Evolutionary conservation across 2,888 invertebrate genomes (phyloP), one percentile per base, ranked within the genome.

Genomic region (Drosophila paracracens): DNA sequence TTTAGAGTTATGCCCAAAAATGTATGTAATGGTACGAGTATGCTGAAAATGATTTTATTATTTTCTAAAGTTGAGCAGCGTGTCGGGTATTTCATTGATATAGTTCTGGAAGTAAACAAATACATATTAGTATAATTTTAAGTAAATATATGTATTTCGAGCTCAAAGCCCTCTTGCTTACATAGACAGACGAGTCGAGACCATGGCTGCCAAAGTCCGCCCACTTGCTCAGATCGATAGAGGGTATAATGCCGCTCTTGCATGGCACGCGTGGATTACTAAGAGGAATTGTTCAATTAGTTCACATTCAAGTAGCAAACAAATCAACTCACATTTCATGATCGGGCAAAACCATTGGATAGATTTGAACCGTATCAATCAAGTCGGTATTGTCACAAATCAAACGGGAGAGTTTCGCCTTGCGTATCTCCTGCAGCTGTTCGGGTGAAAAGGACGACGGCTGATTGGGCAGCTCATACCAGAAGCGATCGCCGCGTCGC

Each of bases 211-310:
- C 93, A 83, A 94, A 95, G 91, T 98, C 98, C 25, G 97, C 97
- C 98, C 98, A 98, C 93, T 98, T 98, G 80, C 95, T 95, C 88
- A 98, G 95, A 93, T 98, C 98, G 90, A 98, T 96, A 70, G 96
- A 95, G 18, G 98, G 98, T 73, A 98, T 95, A 58, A 98, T 95
- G 77, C 97, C 97, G 89, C 97, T 97, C 93, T 96, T 95, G 93
- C 98, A 98, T 11, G 98, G 97, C 77, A 98, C 98, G 87, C 98
- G 95, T n/a, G 98, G 98, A 93, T 98, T 98, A 85, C 98, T 98
- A 92, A 94, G 94, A 11, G 21, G 29, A 11, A 8, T 16, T 2
- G 0, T 3, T 1, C 27, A 38, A 1, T 51, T 29, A 62, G 11
- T 13, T 21, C 10, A 7, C 2, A 35, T 51, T n/a, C 33, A 3